Evolutionary conservation across 2,113 vertebrate species (phyloP), one percentile per base, ranked within the genome.

Genomic region (Azemiops feae): DNA sequence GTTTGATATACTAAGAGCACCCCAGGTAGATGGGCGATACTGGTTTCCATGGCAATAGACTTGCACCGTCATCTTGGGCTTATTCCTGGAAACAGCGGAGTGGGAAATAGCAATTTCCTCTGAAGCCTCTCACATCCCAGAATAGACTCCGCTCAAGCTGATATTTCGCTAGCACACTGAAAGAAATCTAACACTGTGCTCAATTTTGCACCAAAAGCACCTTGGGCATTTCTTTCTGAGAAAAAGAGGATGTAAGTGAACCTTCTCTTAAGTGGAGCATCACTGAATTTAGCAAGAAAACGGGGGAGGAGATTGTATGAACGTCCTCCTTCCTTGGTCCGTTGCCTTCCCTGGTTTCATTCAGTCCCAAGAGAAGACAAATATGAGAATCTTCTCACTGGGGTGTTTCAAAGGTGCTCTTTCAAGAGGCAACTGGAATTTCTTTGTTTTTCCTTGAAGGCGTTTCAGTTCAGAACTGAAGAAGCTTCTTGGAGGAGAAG

Each of bases 31-130:
- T 95, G 93, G 89, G 93, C 30, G 89, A 86, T 55, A 34, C 91
- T 53, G 16, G 97, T 96, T 96, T 95, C 96, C 95, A 96, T 96
- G 94, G 96, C 95, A 96, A 96, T 92, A 92, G 94, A 89, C 93
- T 95, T 94, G 93, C 97, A 96, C 97, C 96, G 96, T 95, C 94
- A 94, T 96, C 94, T 96, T 52, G 0, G 94, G 96, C 88, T 90
- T 95, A 96, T 90, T 96, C 94, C 93, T 93, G 94, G 92, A 94
- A 96, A 96, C 91, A 93, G 88, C 18, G 94, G 93, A 95, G 87
- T 0, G 18, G 89, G 94, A 96, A 95, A 96, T 27, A 95, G 91
- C 93, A 94, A 91, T 94, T 93, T 89, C 89, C 39, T 94, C 92
- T 0, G 1, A 88, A 92, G 94, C 96, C 5, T 94, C 91, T 95